A percentile compares a stretch with the other conserved stretches of the same genome.
These are phyloP conservation scores for Lagria hirta DNA, from an alignment of 2,888 invertebrate genomes.

Conservation along the genomic window DNA sequence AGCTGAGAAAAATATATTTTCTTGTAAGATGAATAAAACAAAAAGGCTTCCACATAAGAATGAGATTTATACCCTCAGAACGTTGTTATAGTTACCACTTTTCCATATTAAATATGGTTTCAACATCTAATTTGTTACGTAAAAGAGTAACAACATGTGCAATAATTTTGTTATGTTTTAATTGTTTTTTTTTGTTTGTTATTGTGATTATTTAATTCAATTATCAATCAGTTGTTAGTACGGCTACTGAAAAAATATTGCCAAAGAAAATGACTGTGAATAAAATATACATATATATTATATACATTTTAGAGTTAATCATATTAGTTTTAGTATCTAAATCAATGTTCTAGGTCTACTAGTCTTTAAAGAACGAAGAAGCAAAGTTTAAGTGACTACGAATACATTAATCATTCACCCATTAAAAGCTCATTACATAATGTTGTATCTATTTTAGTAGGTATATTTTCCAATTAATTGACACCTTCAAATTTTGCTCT, in stretches of 20 bases:
- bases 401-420: constrained; percentile 36
- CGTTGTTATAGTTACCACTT: constrained; percentile 26
- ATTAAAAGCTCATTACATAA: constrained; percentile 34
- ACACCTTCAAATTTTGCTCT: constrained; percentile 20
- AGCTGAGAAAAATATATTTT: constrained; percentile 12
- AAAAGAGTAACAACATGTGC: constrained; percentile 32
- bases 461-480: constrained; percentile 25
- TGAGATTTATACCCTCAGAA: constrained; percentile 22
- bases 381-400: constrained; percentile 35
- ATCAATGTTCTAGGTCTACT: constrained; percentile 43
- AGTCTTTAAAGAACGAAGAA: constrained; percentile 35
- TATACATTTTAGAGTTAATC: constrained; percentile 48
- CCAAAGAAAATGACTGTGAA: constrained; percentile 55
- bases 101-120: constrained; percentile 34
- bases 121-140: constrained; percentile 28
- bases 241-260: constrained; percentile 46
- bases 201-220: too few species aligned
- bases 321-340: constrained; percentile 42
- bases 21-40: constrained; percentile 20
- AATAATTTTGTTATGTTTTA: constrained; percentile 36
- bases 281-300: constrained; percentile 49
- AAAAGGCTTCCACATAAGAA: constrained; percentile 34
- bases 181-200: constrained; percentile 16
- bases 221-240: constrained; percentile 28
- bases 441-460: constrained; percentile 25